Base-by-base conservation (phyloP, 37 sponge, comb jelly and placozoan species). In the Agelas oroides region DNA sequence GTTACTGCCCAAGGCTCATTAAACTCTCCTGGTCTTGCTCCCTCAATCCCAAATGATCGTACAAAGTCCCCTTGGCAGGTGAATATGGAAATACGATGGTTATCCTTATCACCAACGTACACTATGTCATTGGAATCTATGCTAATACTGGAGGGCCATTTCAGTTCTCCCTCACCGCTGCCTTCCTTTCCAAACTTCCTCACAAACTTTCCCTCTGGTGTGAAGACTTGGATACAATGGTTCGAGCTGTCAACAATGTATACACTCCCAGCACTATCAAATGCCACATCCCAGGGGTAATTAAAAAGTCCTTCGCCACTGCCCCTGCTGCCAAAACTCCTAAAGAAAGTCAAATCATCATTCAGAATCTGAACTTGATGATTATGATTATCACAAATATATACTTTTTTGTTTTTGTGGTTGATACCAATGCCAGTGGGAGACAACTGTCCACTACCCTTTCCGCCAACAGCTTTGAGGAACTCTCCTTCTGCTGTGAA, bases 221-320 rank as follows among this genome's bases (percentile, higher is more conserved):
- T 81, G 80, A 87, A 92, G 0, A 87, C 80, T 71, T 92, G 92
- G 19, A 92, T 65, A 8, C 88, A 39, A 73, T 84, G 60, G 53
- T 86, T 92, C 30, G 59, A 27, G 8, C 33, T 67, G 30, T 92
- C 92, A 16, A 85, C 41, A 1, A 92, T 77, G 31, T 79, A 92
- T 75, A 84, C 75, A 52, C 73, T 80, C 1, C 84, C 84, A 37
- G 75, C 60, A 21, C 56, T 66, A 61, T 87, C 88, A 35, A 84
- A 77, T 16, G 79, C 80, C 18, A 87, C 65, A 6, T 69, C 85
- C 25, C 31, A 40, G n/a, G 92, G 88, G 30, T 80, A 36, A 28
- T 68, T 78, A 67, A 92, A 87, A 70, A 84, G 77, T 8, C 88
- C 88, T 13, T 64, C 64, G 0, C 58, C 79, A 19, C 40, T 32